Percentiles rank a stretch among this genome's conserved stretches.
These are phyloP conservation scores for Dinothrombium tinctorium DNA, from an alignment of 1,140 invertebrate species.

Conservation along the genomic window DNA sequence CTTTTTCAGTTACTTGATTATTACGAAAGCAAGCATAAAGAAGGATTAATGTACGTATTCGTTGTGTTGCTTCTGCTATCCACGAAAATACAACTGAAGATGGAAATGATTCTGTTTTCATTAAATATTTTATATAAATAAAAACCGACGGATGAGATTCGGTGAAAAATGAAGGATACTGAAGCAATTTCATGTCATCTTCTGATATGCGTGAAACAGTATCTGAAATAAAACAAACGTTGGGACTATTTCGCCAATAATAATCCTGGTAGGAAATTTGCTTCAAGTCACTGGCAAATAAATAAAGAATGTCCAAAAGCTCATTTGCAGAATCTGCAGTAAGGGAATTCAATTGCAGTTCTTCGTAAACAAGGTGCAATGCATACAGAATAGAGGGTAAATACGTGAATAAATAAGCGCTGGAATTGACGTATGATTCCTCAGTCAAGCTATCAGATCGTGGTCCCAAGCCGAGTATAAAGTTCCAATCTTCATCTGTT, in stretches of 20 bases:
- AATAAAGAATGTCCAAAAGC: constrained; percentile 44
- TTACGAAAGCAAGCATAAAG: neutral
- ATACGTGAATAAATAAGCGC: constrained; percentile 36
- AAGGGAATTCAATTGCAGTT: constrained; percentile 53
- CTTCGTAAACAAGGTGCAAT: constrained; percentile 67
- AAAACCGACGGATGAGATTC: constrained; percentile 14
- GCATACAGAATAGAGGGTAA: constrained; percentile 47
- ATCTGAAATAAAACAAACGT: constrained; percentile 24
- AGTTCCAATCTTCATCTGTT: constrained; percentile 15
- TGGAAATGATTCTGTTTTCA: constrained; percentile 3
- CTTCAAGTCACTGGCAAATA: constrained; percentile 38
- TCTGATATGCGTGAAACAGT: constrained; percentile 14
- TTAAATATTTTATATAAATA: constrained; percentile 3
- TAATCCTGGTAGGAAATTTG: constrained; percentile 43
- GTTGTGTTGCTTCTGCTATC: constrained; percentile 26
- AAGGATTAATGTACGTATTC: constrained; percentile 21
- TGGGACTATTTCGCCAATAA: constrained; percentile 65
- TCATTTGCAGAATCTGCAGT: constrained; percentile 38
- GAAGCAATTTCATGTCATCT: constrained; percentile 16
- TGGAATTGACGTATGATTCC: neutral
- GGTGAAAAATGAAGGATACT: constrained; percentile 14
- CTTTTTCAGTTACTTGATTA: neutral
- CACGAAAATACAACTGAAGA: constrained; percentile 50
- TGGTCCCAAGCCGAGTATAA: constrained; percentile 5
- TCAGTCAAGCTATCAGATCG: neutral